Base-by-base conservation (phyloP, 1,140 invertebrate genomes). In the Papilio glaucus region DNA sequence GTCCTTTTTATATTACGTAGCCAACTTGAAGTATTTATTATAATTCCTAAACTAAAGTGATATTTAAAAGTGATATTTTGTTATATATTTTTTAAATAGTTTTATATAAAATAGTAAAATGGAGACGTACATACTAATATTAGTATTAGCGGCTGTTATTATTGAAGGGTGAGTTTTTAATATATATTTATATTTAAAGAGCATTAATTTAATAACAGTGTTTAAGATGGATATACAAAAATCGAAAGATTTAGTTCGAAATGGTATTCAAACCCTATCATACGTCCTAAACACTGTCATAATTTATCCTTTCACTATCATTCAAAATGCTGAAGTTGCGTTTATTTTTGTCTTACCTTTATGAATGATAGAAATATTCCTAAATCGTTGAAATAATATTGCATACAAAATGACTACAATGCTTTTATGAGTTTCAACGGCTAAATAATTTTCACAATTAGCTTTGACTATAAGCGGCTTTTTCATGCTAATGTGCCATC, bases 81-180 rank as follows among this genome's bases (percentile, higher is more conserved):
- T 80, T 61, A 73, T 83, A 78, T 79, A 82, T 80, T 79, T 77
- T 72, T n/a, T n/a, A n/a, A 77, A 53, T 67, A 74, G 18, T 65
- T 74, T 75, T 73, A 21, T 69, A 76, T 67, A 73, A 33, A 75
- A 76, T 74, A 75, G 60, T 72, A 74, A 75, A 68, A 85, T 81
- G 80, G 78, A 80, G 71, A 75, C 81, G 61, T 78, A 75, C 65
- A 83, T 80, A 65, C 74, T 73, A 77, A 69, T 82, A 60, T 73
- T 86, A 72, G 70, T 82, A 73, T 69, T 84, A 62, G 75, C 77
- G 13, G 75, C 81, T 74, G 74, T 85, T 57, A 38, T 74, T 72
- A 73, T 75, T 41, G 41, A 79, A 70, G 82, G 86, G 86, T 88
- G 76, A 86, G 86, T 21, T 24, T 26, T 73, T 72, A 73, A 21